These are phyloP conservation scores for Charina bottae DNA, from an alignment of 2,113 vertebrate genomes.

Conservation along the genomic window DNA sequence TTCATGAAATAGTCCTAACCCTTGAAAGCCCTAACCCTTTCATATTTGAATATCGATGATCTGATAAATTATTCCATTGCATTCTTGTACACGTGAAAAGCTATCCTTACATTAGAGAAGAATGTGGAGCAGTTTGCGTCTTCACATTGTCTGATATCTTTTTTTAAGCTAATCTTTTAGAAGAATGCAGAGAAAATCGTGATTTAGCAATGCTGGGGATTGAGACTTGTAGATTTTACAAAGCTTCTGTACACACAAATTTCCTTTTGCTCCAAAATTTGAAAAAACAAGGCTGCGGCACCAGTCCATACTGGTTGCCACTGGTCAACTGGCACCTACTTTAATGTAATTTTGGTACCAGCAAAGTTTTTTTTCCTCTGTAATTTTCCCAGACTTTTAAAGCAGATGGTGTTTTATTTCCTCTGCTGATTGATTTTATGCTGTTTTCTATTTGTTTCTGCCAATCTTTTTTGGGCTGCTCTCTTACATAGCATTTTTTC, in stretches of 20 bases:
- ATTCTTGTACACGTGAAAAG: not conserved
- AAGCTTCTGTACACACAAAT: not conserved
- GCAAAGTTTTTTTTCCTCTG: not conserved
- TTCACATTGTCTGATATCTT: not conserved
- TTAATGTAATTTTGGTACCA: not conserved
- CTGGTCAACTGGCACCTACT: not conserved
- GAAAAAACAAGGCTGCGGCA: not conserved
- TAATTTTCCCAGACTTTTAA: not conserved
- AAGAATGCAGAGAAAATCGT: not conserved
- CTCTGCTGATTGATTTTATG: not conserved
- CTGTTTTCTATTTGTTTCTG: not conserved
- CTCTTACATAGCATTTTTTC: not conserved
- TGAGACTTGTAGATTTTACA: not conserved
- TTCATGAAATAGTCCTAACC: not conserved
- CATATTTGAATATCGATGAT: not conserved
- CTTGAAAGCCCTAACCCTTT: not conserved
- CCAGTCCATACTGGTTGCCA: not conserved
- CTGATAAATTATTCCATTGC: not conserved
- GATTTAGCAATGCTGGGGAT: not conserved
- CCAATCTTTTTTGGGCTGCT: not conserved
- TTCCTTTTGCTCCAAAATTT: not conserved
- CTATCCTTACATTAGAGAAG: not conserved
- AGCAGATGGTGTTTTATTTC: not conserved
- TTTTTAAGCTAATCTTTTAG: not conserved
- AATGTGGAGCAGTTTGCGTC: not conserved